Conservation (phyloP, 2,888 invertebrate genomes). For the Amphipoea lucens region DNA sequence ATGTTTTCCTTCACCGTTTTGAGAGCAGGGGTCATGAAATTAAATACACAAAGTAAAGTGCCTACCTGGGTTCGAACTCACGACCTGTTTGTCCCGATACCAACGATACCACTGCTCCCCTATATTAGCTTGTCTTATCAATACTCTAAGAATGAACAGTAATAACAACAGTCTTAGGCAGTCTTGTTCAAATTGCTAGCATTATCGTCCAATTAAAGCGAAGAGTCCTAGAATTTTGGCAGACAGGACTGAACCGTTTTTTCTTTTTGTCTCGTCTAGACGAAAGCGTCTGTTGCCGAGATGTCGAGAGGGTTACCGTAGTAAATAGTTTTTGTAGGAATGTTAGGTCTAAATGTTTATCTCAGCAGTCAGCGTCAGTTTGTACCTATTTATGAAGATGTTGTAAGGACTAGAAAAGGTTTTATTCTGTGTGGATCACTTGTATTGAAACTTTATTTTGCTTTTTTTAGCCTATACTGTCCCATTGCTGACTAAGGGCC, state of each 20-base stretch:
- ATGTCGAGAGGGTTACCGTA: slow-evolving; percentile 28
- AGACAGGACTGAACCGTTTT: slow-evolving; percentile 30
- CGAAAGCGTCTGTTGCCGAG: slow-evolving; percentile 41
- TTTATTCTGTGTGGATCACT: not conserved
- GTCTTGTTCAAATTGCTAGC: slow-evolving; percentile 51
- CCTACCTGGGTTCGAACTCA: no score
- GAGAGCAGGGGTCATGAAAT: no score
- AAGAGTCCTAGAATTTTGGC: slow-evolving; percentile 61
- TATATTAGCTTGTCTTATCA: slow-evolving; percentile 13
- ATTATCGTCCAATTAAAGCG: slow-evolving; percentile 62
- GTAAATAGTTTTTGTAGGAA: slow-evolving; percentile 44
- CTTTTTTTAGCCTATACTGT: no score
- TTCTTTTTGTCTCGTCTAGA: slow-evolving; percentile 52
- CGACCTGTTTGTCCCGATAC: no score
- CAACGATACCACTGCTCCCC: no score
- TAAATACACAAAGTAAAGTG: no score
- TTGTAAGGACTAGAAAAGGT: not conserved
- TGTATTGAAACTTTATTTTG: no score
- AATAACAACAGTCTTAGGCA: slow-evolving; percentile 48
- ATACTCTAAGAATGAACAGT: slow-evolving; percentile 20
- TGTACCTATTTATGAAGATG: slow-evolving; percentile 4
- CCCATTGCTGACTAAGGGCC: no score
- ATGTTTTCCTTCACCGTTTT: no score
- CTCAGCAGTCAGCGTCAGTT: slow-evolving; percentile 15
- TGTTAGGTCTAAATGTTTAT: slow-evolving; percentile 13